These are phyloP conservation scores for Sinocyclocheilus grahami DNA, from an alignment of 2,113 vertebrate species.

Conservation along the genomic window DNA sequence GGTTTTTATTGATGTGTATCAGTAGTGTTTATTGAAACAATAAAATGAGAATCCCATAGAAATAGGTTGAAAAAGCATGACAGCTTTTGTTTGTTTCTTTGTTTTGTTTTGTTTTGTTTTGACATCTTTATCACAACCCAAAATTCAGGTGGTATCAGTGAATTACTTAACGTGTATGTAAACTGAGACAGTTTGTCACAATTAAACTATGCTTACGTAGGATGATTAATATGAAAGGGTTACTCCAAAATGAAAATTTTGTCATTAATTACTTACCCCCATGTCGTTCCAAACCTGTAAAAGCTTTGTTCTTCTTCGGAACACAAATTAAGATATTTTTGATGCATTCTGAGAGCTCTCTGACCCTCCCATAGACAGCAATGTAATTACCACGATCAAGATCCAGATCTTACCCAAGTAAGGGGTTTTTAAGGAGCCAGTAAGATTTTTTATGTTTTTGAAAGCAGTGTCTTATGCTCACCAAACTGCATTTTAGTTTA, in stretches of 20 bases:
- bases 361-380: no score
- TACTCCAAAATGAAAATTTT: no score
- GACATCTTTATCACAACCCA: not conserved
- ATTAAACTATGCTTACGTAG: not conserved
- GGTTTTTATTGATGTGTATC: conserved; percentile 13
- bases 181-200: not conserved
- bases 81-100: not conserved
- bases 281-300: no score
- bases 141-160: not conserved
- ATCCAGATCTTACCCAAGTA: no score
- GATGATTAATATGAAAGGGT: not conserved
- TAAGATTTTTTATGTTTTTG: not conserved
- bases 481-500: no score
- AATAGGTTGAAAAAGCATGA: not conserved
- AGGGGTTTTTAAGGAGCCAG: not conserved
- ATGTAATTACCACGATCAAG: no score
- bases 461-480: no score
- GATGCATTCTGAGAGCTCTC: no score
- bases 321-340: no score
- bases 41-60: not conserved
- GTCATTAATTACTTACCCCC: no score
- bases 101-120: not conserved
- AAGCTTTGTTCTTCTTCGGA: no score
- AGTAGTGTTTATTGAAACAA: not conserved
- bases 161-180: not conserved